Evolutionary conservation across 1,140 invertebrate genomes (phyloP).

Genomic region (Agrypnia vestita): DNA sequence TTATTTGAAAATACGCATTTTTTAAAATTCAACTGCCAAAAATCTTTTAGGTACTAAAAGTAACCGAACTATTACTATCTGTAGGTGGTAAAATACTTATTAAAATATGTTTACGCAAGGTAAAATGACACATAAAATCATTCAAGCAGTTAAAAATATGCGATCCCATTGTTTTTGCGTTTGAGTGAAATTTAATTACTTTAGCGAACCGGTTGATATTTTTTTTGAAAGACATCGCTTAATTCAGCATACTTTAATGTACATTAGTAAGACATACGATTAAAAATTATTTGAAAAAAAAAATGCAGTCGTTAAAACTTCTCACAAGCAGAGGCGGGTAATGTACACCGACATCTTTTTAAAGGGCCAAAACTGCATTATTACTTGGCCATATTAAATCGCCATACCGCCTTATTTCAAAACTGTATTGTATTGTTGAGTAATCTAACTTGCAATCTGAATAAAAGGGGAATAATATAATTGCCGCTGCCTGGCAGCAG

Average conservation of each 20-base stretch:
- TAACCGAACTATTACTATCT: too few species aligned
- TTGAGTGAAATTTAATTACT: too few species aligned
- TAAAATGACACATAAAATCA: too few species aligned
- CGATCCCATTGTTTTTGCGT: too few species aligned
- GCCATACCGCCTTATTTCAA: slow-evolving; percentile 8
- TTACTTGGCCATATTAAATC: neutral
- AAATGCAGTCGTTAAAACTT: slow-evolving; percentile 19
- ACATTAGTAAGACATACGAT: neutral
- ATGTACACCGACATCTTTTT: neutral
- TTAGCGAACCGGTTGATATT: neutral
- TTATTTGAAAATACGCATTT: too few species aligned
- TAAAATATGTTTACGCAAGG: too few species aligned
- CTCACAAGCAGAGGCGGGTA: neutral
- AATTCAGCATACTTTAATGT: neutral
- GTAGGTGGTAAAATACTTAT: too few species aligned
- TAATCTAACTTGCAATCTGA: slow-evolving; percentile 57
- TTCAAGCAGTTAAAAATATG: too few species aligned
- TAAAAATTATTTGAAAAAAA: neutral
- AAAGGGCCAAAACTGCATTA: neutral
- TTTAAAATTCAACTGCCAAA: too few species aligned
- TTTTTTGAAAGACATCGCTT: neutral
- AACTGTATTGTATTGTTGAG: slow-evolving; percentile 36
- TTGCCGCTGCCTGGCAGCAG: slow-evolving; percentile 24
- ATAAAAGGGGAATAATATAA: slow-evolving; percentile 55
- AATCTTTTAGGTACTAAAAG: too few species aligned